Evolutionary conservation across 2,113 vertebrate species (phyloP), one percentile per base, ranked within the genome.

Genomic region (Micromys minutus): DNA sequence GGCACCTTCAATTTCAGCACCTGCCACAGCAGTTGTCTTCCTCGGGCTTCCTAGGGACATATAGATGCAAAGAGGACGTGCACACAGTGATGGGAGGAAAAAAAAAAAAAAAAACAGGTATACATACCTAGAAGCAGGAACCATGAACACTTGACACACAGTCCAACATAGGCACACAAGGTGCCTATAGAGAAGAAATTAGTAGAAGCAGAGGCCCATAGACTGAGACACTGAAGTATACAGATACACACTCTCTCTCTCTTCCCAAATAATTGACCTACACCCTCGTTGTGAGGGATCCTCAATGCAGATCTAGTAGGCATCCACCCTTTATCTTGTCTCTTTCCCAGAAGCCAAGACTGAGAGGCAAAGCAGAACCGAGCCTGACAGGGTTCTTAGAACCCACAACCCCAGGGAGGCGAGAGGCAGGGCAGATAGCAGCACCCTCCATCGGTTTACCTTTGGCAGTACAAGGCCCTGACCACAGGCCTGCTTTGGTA

Each of bases 351-450:
- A 95, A 22, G 29, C 39, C 29, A 34, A 65, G 76, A 22, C 39
- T 29, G 24, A 36, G 34, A 59, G 61, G 69, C 5, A 22, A 59
- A 83, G 75, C 31, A 81, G 85, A 74, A 87, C 22, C 5, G 21
- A 61, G 63, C 29, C 57, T 80, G 61, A 52, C 17, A 47, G 47
- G 57, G n/a, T 89, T 96, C 87, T 94, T 71, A 91, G 63, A 81
- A 76, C 31, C 16, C 55, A 39, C 4, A 13, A 36, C 71, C 88
- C 95, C 79, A 21, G 24, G 15, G 34, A 39, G 21, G 42, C 63
- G 19, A 45, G 77, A 77, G 31, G 45, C 21, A 80, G 89, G 59
- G 76, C 50, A 42, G 50, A 75, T 31, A 39, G 0, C 42, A 65
- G n/a, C 57, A 71, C 88, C 31, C 63, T 47, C 9, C 26, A 24